Base-by-base conservation (phyloP, 37 sponge, comb jelly and placozoan genomes). In the Lycopodina hypogea region DNA sequence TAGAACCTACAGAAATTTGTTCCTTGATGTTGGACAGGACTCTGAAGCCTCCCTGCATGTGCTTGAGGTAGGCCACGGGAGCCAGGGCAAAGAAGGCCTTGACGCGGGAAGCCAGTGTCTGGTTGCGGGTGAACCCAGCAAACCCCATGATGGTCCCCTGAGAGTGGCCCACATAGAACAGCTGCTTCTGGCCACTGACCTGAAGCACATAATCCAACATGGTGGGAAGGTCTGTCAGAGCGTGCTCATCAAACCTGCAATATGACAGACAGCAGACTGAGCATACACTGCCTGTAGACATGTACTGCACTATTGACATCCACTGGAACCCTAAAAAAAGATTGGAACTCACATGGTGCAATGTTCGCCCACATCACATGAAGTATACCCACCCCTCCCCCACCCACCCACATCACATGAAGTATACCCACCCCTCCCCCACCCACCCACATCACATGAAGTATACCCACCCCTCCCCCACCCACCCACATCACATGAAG, bases 111-210 rank as follows among this genome's bases (percentile, higher is more conserved):
- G 96, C 87, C 7, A 95, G 81, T 0, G 60, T 73, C 70, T 73
- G 41, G 77, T 87, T 89, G 34, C 26, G 17, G n/a, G 96, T 88
- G 84, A 93, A 93, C 34, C 90, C 96, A 24, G 81, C 84, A 60
- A 95, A 95, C 29, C 86, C 93, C 84, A 95, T 90, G n/a, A 89
- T 38, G 1, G 96, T 95, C 3, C 96, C 96, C 81, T 95, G 96
- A 29, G 96, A 95, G 83, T 95, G 96, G 1, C 95, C 94, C 15
- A 77, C 89, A 66, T 96, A 96, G 71, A 74, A 91, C 30, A 91
- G 57, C 58, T 91, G 37, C 33, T 56, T 36, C 61, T 85, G 83
- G 9, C 63, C 63, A 35, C 90, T 80, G 33, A 79, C 69, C 19
- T 74, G 56, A 65, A 96, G 58, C 11, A 79, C 87, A 58, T 91